A percentile compares a stretch with the other conserved stretches of the same genome.
phyloP scores from a whole-genome alignment of 2,113 vertebrate species.

The Ornithorhynchus anatinus region DNA sequence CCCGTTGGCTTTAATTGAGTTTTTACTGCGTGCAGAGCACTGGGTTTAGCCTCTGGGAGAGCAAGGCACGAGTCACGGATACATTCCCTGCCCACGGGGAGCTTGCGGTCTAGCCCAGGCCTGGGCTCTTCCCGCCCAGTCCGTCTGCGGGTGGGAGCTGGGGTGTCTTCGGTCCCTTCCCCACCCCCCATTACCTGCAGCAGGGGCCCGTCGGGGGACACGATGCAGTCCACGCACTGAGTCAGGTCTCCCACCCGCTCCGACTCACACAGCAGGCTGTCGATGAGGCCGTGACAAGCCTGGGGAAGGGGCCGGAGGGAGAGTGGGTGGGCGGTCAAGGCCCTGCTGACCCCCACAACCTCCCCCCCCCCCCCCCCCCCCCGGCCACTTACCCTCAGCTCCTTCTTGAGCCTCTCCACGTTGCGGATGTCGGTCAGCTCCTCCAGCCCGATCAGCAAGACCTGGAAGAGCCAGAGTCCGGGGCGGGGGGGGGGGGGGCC shows the following conservation, averaged over 20 bases:
- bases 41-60: too few species aligned
- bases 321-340: not conserved
- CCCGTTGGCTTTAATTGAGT: too few species aligned
- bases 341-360: not conserved
- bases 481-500: not conserved
- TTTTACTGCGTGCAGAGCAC: too few species aligned
- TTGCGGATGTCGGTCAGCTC: conserved; percentile 82
- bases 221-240: conserved; percentile 82
- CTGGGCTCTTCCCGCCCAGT: too few species aligned
- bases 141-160: too few species aligned
- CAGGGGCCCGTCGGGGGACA: conserved; percentile 66
- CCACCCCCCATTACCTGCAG: conserved; percentile 65
- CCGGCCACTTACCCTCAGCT: conserved; percentile 69
- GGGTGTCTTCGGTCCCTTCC: not conserved
- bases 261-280: conserved; percentile 76
- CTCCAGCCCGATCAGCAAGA: conserved; percentile 85
- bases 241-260: conserved; percentile 83
- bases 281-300: conserved; percentile 83
- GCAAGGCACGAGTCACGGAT: too few species aligned
- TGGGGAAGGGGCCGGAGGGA: conserved; percentile 21
- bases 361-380: not conserved
- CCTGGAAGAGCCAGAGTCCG: conserved; percentile 40
- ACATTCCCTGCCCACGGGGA: too few species aligned
- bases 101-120: too few species aligned
- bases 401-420: conserved; percentile 88